Conservation (phyloP, 2,113 vertebrate species). For the Odobenus rosmarus region DNA sequence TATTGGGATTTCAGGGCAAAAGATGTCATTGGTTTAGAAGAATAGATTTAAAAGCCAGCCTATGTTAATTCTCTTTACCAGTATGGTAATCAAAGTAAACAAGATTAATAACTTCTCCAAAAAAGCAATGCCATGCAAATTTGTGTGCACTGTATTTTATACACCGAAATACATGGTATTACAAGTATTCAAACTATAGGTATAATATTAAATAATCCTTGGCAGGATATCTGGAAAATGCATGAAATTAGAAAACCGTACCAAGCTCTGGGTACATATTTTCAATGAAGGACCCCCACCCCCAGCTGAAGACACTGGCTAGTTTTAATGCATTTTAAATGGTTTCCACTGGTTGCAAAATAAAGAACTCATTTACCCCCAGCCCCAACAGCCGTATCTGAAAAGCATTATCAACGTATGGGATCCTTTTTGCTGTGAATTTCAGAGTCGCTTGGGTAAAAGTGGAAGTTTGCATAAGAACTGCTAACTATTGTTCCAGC, state of each 20-base stretch:
- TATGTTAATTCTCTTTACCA: slow-evolving; percentile 4
- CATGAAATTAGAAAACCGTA: background rate
- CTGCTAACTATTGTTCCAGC: background rate
- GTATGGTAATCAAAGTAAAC: background rate
- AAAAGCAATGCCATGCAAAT: background rate
- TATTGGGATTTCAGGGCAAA: background rate
- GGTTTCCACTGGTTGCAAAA: slow-evolving; percentile 29
- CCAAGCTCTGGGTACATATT: background rate
- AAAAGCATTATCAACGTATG: background rate
- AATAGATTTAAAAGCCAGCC: background rate
- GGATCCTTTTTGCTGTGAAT: background rate
- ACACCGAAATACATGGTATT: background rate
- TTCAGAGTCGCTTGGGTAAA: slow-evolving; percentile 19
- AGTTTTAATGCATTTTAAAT: slow-evolving; percentile 22
- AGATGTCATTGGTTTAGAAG: slow-evolving; percentile 11
- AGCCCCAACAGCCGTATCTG: background rate
- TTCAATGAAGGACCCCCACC: background rate
- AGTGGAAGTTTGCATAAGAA: background rate
- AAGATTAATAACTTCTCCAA: background rate
- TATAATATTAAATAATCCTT: background rate
- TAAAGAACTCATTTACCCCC: background rate
- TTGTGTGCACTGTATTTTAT: background rate
- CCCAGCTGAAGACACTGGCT: background rate
- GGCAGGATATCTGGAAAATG: background rate
- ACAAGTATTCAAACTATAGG: background rate